phyloP scores from a whole-genome alignment of 2,113 vertebrate species.

The Lipophrys pholis region DNA sequence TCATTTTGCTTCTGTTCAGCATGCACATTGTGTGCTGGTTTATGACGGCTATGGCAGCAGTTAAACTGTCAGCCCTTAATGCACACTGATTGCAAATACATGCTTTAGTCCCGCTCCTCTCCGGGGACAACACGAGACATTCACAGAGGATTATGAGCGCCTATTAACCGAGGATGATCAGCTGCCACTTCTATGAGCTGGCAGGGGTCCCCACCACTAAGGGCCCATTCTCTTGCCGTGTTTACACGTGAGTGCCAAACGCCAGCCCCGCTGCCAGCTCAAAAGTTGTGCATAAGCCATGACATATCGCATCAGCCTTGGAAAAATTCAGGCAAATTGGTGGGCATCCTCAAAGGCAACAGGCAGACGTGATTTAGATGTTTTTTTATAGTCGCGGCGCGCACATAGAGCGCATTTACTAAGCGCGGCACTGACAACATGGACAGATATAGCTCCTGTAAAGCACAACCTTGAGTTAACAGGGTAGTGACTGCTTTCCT shows the following conservation, averaged over 20 bases:
- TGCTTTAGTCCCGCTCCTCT: constrained; percentile 51
- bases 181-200: constrained; percentile 65
- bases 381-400: constrained; percentile 31
- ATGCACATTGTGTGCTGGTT: constrained; percentile 53
- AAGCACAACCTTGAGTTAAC: constrained; percentile 78
- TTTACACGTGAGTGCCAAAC: constrained; percentile 51
- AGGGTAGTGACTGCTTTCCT: constrained; percentile 63
- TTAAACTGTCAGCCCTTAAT: constrained; percentile 70
- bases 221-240: constrained; percentile 50
- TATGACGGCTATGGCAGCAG: constrained; percentile 57
- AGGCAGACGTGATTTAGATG: constrained; percentile 54
- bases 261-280: constrained; percentile 42
- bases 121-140: constrained; percentile 59
- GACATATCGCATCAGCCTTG: constrained; percentile 32
- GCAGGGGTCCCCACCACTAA: constrained; percentile 55
- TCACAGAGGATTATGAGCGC: constrained; percentile 70
- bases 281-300: constrained; percentile 38
- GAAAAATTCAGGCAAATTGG: constrained; percentile 29
- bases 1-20: constrained; percentile 40
- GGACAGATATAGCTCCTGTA: constrained; percentile 61
- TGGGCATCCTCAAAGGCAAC: constrained; percentile 56
- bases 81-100: constrained; percentile 66
- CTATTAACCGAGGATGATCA: constrained; percentile 75
- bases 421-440: constrained; percentile 41
- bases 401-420: constrained; percentile 28